A percentile compares a stretch with the other conserved stretches of the same genome.
Conservation (phyloP, 2,888 invertebrate genomes). For the Diogma glabrata region DNA sequence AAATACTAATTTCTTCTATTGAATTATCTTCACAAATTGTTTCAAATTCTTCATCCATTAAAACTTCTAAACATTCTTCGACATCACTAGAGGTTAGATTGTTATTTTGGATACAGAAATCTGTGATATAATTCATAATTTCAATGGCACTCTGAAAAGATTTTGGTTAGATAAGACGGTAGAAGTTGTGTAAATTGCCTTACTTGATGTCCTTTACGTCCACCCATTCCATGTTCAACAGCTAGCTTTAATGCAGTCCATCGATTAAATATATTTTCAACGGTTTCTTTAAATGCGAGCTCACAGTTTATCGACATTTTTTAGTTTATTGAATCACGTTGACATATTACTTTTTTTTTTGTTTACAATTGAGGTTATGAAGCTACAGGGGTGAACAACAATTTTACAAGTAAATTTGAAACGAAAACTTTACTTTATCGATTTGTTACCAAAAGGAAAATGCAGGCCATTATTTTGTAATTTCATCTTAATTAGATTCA, state of each 20-base stretch:
- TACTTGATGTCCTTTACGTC: constrained; percentile 56
- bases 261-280: constrained; percentile 55
- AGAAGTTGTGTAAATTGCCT: neutral
- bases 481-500: no score
- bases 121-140: constrained; percentile 50
- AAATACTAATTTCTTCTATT: constrained; percentile 49
- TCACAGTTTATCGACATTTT: neutral
- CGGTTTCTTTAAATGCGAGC: constrained; percentile 42
- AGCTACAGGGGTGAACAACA: no score
- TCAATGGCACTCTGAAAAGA: constrained; percentile 47
- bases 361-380: no score
- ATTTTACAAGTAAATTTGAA: no score
- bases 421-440: no score
- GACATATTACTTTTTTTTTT: no score
- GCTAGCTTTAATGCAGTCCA: constrained; percentile 61
- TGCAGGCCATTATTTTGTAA: no score
- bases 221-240: constrained; percentile 63
- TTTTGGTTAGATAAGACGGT: neutral
- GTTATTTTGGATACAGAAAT: constrained; percentile 48
- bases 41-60: constrained; percentile 62
- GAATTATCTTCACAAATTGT: constrained; percentile 61
- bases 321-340: no score
- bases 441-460: no score
- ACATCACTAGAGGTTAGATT: constrained; percentile 47
- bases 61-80: constrained; percentile 51